phyloP scores from a whole-genome alignment of 2,888 invertebrate species.

The Melipona beecheii region DNA sequence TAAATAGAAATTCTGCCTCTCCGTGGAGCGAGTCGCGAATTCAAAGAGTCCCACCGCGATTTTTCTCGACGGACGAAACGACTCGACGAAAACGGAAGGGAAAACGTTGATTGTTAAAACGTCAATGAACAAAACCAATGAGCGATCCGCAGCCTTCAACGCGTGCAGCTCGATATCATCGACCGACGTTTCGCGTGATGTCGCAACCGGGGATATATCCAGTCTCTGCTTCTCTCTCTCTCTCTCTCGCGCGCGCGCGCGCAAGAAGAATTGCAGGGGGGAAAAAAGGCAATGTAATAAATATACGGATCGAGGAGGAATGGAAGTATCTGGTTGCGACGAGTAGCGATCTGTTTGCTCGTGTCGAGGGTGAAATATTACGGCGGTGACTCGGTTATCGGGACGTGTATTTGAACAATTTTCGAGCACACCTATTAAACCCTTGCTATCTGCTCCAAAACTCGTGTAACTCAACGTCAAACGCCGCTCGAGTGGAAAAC shows the following conservation, averaged over 20 bases:
- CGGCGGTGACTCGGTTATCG: slow-evolving; percentile 16
- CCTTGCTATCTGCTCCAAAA: slow-evolving; percentile 8
- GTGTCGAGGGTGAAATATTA: slow-evolving; percentile 8
- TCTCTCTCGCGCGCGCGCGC: background rate
- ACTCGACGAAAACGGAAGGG: background rate
- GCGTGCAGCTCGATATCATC: slow-evolving; percentile 4
- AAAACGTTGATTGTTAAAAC: slow-evolving; percentile 38
- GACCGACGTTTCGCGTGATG: background rate
- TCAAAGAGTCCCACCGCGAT: slow-evolving; percentile 19
- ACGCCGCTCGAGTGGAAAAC: background rate
- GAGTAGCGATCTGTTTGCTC: background rate
- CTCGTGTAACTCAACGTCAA: background rate
- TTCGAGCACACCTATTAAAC: background rate
- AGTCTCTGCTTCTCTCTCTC: background rate
- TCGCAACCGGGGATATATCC: background rate
- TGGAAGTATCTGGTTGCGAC: background rate
- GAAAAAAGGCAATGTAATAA: too few relatives aligned
- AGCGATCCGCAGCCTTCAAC: slow-evolving; percentile 1
- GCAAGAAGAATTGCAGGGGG: slow-evolving; percentile 11
- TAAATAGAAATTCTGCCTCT: slow-evolving; percentile 33
- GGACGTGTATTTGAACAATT: slow-evolving; percentile 29
- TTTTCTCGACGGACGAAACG: slow-evolving; percentile 3
- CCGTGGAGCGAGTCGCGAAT: slow-evolving; percentile 18
- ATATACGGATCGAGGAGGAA: background rate
- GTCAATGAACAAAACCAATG: slow-evolving; percentile 29